Evolutionary conservation across 2,888 invertebrate species (phyloP).

Genomic region (Boloria selene): DNA sequence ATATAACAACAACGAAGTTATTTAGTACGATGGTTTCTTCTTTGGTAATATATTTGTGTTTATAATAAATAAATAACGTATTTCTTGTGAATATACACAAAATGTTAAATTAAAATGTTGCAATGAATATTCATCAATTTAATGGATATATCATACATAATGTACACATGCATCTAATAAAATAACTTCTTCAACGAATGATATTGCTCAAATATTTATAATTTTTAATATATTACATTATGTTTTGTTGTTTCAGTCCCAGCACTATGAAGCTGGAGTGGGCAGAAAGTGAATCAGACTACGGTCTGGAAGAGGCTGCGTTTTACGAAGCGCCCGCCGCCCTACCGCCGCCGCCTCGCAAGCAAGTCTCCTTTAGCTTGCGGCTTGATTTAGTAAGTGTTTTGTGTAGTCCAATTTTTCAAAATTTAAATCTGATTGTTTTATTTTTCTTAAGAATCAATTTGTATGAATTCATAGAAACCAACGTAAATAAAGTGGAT

Average conservation of each 20-base stretch:
- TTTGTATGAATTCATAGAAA: no score
- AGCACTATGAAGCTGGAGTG: slow-evolving; percentile 85
- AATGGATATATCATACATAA: no score
- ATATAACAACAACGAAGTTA: slow-evolving; percentile 27
- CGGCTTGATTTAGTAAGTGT: slow-evolving; percentile 72
- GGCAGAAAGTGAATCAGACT: slow-evolving; percentile 83
- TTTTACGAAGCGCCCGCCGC: slow-evolving; percentile 85
- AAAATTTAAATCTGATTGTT: neutral
- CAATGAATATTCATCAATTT: no score
- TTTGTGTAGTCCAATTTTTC: neutral
- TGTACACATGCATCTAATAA: no score
- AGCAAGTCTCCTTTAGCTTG: slow-evolving; percentile 77
- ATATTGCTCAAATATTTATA: no score
- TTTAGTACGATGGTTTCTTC: slow-evolving; percentile 13
- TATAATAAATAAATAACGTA: neutral
- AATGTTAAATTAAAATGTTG: no score
- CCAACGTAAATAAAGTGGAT: no score
- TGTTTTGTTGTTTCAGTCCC: slow-evolving; percentile 61
- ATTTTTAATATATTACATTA: no score
- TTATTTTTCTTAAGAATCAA: neutral
- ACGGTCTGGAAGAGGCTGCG: slow-evolving; percentile 86
- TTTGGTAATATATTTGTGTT: slow-evolving; percentile 7
- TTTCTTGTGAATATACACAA: no score
- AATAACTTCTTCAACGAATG: no score
- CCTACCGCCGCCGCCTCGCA: slow-evolving; percentile 66